These are phyloP conservation scores for Mobula birostris DNA, from an alignment of 2,113 vertebrate genomes.

Conservation along the genomic window DNA sequence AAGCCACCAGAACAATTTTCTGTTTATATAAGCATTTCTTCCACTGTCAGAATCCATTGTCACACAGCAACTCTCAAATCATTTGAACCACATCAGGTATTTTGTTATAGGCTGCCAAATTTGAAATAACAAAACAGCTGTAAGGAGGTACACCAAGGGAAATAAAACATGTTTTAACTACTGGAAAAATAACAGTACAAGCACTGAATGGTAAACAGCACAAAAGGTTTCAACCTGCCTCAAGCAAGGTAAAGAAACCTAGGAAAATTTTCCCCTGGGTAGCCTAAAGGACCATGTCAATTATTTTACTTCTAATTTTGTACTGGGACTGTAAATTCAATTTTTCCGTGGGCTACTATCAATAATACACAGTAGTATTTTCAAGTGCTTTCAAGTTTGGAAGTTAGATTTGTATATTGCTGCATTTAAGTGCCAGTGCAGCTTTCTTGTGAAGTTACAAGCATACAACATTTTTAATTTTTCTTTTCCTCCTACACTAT, in stretches of 20 bases:
- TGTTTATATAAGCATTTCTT: neutral
- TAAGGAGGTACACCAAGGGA: constrained; percentile 5
- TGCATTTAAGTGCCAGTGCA: constrained; percentile 43
- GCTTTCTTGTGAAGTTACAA: constrained; percentile 27
- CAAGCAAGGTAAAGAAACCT: constrained; percentile 11
- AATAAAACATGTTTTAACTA: neutral
- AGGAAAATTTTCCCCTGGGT: neutral
- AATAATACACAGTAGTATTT: constrained; percentile 47
- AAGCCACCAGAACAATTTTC: constrained; percentile 26
- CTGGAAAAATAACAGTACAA: neutral
- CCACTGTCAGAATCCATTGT: neutral
- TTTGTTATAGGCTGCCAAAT: neutral
- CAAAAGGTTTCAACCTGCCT: neutral
- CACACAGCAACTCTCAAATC: neutral
- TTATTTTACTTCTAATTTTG: neutral
- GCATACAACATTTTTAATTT: constrained; percentile 32
- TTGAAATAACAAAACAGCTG: neutral
- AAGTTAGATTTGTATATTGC: constrained; percentile 42
- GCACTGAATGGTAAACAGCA: neutral
- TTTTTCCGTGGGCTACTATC: neutral
- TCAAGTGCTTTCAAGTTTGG: constrained; percentile 41
- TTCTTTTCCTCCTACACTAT: constrained; percentile 61
- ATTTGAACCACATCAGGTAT: constrained; percentile 1
- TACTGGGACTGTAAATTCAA: neutral
- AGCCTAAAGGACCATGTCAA: neutral